Percentiles rank a stretch among this genome's conserved stretches.
Evolutionary conservation across 2,888 invertebrate species (phyloP).

Genomic region (Petrolisthes manimaculis): DNA sequence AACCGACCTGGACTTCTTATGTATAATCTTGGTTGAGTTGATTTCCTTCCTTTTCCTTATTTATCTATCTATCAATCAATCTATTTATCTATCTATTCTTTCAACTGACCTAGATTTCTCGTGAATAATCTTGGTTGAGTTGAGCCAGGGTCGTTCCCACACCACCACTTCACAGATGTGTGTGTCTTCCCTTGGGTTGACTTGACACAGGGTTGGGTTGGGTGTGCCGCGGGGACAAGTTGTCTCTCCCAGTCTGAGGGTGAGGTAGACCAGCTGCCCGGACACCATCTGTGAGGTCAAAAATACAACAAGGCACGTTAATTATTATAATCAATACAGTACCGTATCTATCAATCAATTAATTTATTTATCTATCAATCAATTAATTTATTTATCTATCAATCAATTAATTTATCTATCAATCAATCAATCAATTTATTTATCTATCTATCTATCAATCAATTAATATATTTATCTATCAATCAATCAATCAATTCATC

Average conservation of each 20-base stretch:
- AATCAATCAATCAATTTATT: no score
- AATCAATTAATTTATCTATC: no score
- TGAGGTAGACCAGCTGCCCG: conserved; percentile 60
- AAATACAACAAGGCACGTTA: background rate
- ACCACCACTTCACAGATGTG: conserved; percentile 65
- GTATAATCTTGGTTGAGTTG: conserved; percentile 58
- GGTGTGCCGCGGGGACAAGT: conserved; percentile 50
- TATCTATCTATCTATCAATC: no score
- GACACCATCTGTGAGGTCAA: conserved; percentile 59
- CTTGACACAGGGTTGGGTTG: conserved; percentile 22
- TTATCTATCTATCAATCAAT: background rate
- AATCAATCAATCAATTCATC: no score
- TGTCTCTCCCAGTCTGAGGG: conserved; percentile 57
- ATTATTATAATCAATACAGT: background rate
- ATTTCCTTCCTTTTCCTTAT: no score
- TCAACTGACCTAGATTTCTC: conserved; percentile 61
- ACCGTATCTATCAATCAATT: background rate
- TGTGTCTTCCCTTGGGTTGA: conserved; percentile 52
- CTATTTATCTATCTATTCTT: background rate
- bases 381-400: no score
- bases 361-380: no score
- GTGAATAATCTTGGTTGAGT: conserved; percentile 57
- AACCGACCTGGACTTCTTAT: conserved; percentile 62
- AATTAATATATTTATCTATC: no score
- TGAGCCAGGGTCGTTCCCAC: conserved; percentile 65